Conservation (phyloP, 2,797 vertebrate genomes). For the Martes flavigula region DNA sequence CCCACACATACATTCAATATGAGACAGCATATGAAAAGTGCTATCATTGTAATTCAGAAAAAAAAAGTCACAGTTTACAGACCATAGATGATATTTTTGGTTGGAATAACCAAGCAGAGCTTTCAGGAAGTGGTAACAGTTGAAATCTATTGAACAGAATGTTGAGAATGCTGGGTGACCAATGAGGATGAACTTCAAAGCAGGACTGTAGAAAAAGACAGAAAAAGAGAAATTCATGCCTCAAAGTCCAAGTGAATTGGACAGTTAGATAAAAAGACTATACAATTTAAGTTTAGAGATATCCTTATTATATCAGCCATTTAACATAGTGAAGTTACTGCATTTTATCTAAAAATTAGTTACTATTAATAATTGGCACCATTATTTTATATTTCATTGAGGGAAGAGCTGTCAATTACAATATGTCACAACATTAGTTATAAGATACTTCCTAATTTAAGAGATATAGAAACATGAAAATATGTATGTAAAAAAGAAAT, state of each 20-base stretch:
- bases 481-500: neutral
- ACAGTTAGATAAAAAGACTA: neutral
- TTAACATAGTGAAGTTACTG: neutral
- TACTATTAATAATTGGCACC: neutral
- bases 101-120: neutral
- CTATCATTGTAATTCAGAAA: neutral
- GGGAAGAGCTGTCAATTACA: neutral
- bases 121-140: neutral
- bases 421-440: neutral
- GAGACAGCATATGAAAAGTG: neutral
- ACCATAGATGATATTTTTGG: neutral
- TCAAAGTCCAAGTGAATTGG: neutral
- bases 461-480: neutral
- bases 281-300: neutral
- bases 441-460: neutral
- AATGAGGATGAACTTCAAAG: neutral
- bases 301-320: neutral
- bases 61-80: neutral
- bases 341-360: neutral
- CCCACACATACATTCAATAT: fast-evolving
- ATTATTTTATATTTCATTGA: neutral
- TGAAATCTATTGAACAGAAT: neutral
- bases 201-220: neutral
- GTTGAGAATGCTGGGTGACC: neutral
- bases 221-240: neutral